phyloP scores from a whole-genome alignment of 2,888 invertebrate species.

The Synergus japonicus region DNA sequence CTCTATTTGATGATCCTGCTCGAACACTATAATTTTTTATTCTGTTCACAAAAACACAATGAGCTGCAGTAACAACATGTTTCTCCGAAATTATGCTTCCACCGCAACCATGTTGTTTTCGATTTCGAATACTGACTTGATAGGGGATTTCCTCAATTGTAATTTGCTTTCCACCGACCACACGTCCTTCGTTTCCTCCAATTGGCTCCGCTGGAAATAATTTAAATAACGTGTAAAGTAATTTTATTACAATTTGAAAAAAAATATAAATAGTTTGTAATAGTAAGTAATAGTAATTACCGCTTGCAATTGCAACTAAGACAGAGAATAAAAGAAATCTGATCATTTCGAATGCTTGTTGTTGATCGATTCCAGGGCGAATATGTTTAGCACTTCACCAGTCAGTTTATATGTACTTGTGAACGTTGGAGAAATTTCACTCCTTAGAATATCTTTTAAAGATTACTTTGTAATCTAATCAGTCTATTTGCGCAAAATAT shows the following conservation, averaged over 20 bases:
- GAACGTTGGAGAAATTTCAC: neutral
- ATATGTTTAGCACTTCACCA: neutral
- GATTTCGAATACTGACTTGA: conserved; percentile 76
- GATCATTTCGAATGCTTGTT: neutral
- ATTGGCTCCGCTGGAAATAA: neutral
- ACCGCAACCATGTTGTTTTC: conserved; percentile 77
- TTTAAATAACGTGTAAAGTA: neutral
- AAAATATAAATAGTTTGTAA: neutral
- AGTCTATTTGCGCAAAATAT: neutral
- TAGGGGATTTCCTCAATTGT: conserved; percentile 78
- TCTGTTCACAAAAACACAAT: conserved; percentile 78
- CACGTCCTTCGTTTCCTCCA: conserved; percentile 60
- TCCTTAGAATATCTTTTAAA: neutral
- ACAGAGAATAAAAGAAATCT: neutral
- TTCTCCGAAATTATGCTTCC: conserved; percentile 79
- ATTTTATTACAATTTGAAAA: neutral
- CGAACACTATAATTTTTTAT: conserved; percentile 70
- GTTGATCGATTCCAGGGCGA: neutral
- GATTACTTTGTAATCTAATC: neutral
- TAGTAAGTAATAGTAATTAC: neutral
- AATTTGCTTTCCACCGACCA: conserved; percentile 78
- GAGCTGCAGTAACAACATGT: conserved; percentile 80
- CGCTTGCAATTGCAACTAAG: neutral
- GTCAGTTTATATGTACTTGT: neutral
- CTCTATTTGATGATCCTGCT: conserved; percentile 79